Conservation (phyloP, 2,888 invertebrate genomes). For the Rhabditophanes sp. region DNA sequence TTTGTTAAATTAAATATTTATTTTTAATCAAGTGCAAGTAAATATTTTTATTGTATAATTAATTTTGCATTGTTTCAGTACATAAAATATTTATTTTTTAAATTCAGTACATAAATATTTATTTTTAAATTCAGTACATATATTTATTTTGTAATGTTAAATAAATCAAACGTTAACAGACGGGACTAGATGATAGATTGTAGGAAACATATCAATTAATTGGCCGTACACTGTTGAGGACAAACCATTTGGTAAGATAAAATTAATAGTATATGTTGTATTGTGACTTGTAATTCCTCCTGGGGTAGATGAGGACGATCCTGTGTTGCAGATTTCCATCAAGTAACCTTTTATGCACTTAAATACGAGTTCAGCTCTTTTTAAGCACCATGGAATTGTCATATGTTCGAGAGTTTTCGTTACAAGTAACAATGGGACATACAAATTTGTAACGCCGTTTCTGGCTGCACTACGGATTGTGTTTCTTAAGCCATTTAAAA, state of each 20-base stretch:
- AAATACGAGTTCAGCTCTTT: constrained; percentile 84
- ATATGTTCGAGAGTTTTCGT: constrained; percentile 48
- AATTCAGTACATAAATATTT: too few relatives aligned
- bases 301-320: constrained; percentile 8
- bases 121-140: too few relatives aligned
- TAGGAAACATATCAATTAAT: constrained; percentile 70
- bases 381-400: constrained; percentile 88
- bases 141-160: too few relatives aligned
- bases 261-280: constrained; percentile 64
- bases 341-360: constrained; percentile 99
- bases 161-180: constrained; percentile 12
- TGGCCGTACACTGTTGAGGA: constrained; percentile 66
- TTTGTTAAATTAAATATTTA: too few relatives aligned
- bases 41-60: too few relatives aligned
- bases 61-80: too few relatives aligned
- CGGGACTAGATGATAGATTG: constrained; percentile 56
- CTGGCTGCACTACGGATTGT: constrained; percentile 84
- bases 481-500: constrained; percentile 79
- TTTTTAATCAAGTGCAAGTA: too few relatives aligned
- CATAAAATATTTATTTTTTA: too few relatives aligned
- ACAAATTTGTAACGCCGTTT: constrained; percentile 77
- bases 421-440: constrained; percentile 71
- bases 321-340: constrained; percentile 60
- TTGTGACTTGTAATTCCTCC: constrained; percentile 28
- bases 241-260: constrained; percentile 66